Conservation (phyloP, 1,140 invertebrate species). For the Pseudomyrmex gracilis region DNA sequence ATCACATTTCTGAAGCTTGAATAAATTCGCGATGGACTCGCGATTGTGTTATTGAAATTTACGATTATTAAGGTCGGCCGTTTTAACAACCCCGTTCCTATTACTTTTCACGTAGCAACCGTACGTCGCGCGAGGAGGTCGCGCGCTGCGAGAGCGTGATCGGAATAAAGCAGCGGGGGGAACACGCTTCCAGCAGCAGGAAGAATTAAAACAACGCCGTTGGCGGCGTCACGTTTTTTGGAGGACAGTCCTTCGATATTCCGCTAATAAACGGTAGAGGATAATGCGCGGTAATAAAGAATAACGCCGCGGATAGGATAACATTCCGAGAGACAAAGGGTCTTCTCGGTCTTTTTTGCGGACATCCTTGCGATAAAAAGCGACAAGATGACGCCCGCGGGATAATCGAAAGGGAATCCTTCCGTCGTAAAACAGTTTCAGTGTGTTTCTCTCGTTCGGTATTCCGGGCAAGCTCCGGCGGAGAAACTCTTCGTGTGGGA, state of each 20-base stretch:
- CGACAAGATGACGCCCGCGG: conserved; percentile 13
- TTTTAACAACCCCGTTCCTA: conserved; percentile 36
- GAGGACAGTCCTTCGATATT: conserved; percentile 24
- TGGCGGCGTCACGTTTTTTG: conserved; percentile 1
- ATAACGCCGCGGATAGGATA: conserved; percentile 34
- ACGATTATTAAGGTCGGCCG: conserved; percentile 43
- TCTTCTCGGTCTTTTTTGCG: conserved; percentile 10
- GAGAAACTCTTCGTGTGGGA: conserved; percentile 4
- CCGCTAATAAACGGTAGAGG: conserved; percentile 38
- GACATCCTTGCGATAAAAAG: background rate
- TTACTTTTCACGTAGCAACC: conserved; percentile 51
- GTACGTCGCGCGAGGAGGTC: conserved; percentile 21
- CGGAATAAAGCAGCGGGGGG: conserved; percentile 41
- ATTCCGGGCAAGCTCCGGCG: background rate
- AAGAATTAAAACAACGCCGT: conserved; percentile 47
- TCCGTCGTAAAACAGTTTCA: conserved; percentile 5
- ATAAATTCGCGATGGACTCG: conserved; percentile 8
- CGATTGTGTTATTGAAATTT: conserved; percentile 49
- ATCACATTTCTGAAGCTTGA: conserved; percentile 4
- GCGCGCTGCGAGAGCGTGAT: conserved; percentile 45
- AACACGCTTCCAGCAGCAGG: background rate
- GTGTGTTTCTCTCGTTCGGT: background rate
- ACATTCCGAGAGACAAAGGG: conserved; percentile 12
- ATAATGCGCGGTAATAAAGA: conserved; percentile 49
- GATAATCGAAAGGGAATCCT: conserved; percentile 32